A percentile compares a stretch with the other conserved stretches of the same genome.
These are phyloP conservation scores for Sthenelais limicola DNA, from an alignment of 2,888 invertebrate genomes.

Conservation along the genomic window DNA sequence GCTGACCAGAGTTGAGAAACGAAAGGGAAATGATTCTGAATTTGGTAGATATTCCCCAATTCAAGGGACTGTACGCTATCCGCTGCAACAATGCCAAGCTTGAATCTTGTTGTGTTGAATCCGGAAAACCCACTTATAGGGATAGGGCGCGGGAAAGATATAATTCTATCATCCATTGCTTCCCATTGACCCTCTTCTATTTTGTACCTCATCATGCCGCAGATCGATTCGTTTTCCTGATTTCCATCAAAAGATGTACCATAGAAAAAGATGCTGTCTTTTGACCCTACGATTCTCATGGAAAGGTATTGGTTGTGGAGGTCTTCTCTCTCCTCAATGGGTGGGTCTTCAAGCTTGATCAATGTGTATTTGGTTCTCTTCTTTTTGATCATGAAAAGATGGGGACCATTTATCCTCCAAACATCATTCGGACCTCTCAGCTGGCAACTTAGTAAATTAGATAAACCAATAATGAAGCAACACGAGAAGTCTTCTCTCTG, in stretches of 20 bases:
- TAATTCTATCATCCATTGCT: neutral
- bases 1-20: slow-evolving; percentile 13
- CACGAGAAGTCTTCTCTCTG: slow-evolving; percentile 1
- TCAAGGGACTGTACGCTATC: slow-evolving; percentile 3
- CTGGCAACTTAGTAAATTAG: neutral
- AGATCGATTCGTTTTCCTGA: neutral
- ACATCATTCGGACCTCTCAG: slow-evolving; percentile 7
- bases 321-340: slow-evolving; percentile 1
- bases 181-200: neutral
- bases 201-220: neutral
- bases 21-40: neutral
- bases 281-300: neutral
- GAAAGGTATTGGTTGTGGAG: neutral
- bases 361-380: slow-evolving; percentile 10
- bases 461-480: slow-evolving; percentile 14
- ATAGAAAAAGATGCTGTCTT: slow-evolving; percentile 1
- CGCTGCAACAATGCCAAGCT: neutral
- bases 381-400: neutral
- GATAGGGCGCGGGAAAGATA: neutral
- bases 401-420: slow-evolving; percentile 18
- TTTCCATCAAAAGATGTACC: neutral
- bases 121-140: neutral
- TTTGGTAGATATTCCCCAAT: slow-evolving; percentile 4
- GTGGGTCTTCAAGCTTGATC: neutral
- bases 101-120: neutral